phyloP scores from a whole-genome alignment of 2,113 vertebrate species.

The Phoxinus phoxinus region DNA sequence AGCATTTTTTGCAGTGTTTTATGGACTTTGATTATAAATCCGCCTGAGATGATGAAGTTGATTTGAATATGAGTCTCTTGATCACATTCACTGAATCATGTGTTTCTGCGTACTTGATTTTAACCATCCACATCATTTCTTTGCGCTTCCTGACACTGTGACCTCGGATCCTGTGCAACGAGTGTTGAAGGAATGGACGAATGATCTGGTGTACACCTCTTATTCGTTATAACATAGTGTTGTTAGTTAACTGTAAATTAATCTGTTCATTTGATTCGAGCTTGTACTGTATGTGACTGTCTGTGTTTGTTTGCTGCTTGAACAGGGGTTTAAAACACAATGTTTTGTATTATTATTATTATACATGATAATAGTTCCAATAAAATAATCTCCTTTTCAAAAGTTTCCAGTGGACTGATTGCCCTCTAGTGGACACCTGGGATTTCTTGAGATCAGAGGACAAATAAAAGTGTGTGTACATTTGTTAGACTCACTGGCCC shows the following conservation, averaged over 20 bases:
- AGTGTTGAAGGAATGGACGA: background rate
- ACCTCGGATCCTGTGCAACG: background rate
- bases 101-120: background rate
- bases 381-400: background rate
- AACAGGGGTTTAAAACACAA: background rate
- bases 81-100: background rate
- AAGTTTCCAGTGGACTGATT: background rate
- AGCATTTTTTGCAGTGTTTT: background rate
- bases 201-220: background rate
- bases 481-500: background rate
- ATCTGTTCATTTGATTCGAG: background rate
- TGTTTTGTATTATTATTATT: background rate
- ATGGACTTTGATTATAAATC: background rate
- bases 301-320: slow-evolving; percentile 20
- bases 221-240: background rate
- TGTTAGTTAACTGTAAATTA: background rate
- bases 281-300: background rate
- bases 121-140: background rate
- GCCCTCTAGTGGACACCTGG: background rate
- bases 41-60: background rate
- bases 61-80: background rate
- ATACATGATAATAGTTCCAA: background rate
- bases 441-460: background rate
- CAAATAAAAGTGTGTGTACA: background rate
- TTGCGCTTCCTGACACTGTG: slow-evolving; percentile 4